Evolutionary conservation across 2,113 vertebrate genomes (phyloP).

Genomic region (Gasterosteus aculeatus): DNA sequence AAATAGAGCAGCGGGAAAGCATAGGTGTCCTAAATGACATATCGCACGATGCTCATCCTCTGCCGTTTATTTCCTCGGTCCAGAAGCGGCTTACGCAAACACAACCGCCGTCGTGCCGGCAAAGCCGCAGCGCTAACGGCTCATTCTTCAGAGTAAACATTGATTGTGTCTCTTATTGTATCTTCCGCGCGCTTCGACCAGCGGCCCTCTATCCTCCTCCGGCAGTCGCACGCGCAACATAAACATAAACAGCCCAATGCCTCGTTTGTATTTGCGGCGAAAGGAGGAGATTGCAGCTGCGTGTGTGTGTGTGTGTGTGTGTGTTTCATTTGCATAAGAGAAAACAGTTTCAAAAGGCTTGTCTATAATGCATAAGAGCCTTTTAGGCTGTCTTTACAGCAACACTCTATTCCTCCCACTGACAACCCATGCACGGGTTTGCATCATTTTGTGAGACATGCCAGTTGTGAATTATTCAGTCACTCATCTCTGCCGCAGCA

Average conservation of each 20-base stretch:
- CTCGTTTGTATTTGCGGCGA: conserved; percentile 64
- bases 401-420: conserved; percentile 75
- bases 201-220: conserved; percentile 42
- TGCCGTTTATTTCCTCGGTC: conserved; percentile 50
- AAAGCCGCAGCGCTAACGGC: conserved; percentile 33
- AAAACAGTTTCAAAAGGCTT: conserved; percentile 78
- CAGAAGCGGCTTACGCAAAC: conserved; percentile 51
- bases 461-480: conserved; percentile 87
- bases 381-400: conserved; percentile 82
- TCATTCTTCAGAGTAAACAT: conserved; percentile 61
- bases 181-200: conserved; percentile 48
- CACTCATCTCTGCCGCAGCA: conserved; percentile 74
- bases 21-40: conserved; percentile 72
- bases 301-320: conserved; percentile 57
- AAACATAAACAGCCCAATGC: conserved; percentile 68
- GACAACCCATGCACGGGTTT: conserved; percentile 78
- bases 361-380: conserved; percentile 83
- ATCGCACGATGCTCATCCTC: conserved; percentile 70
- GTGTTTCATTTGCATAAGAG: conserved; percentile 77
- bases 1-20: conserved; percentile 66
- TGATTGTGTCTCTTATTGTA: conserved; percentile 51
- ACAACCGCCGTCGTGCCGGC: conserved; percentile 23
- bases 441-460: conserved; percentile 82
- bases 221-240: conserved; percentile 40
- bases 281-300: conserved; percentile 56